Conservation (phyloP, 1,140 invertebrate species). For the Drosophila gunungcola region DNA sequence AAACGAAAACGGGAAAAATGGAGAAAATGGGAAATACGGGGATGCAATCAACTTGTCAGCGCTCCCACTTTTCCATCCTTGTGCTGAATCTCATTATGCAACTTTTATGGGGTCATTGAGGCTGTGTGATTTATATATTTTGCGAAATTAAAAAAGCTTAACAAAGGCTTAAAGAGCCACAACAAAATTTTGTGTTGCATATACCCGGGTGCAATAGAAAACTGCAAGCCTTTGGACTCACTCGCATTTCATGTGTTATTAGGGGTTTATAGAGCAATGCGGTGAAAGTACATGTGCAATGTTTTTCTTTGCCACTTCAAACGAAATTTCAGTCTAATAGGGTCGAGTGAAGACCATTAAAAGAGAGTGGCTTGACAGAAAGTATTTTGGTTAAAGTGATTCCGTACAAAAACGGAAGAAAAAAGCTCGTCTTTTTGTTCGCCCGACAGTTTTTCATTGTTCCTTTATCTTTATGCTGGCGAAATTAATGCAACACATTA, state of each 20-base stretch:
- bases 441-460: constrained; percentile 52
- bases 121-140: constrained; percentile 67
- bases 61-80: constrained; percentile 20
- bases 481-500: constrained; percentile 77
- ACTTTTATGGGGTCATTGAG: constrained; percentile 71
- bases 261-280: constrained; percentile 28
- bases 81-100: constrained; percentile 62
- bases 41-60: constrained; percentile 74
- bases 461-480: constrained; percentile 71
- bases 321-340: constrained; percentile 43
- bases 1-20: not conserved
- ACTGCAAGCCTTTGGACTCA: not conserved
- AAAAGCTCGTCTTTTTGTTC: constrained; percentile 20
- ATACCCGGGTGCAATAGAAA: constrained; percentile 18
- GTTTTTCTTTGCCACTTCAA: constrained; percentile 24
- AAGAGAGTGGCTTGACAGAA: constrained; percentile 31
- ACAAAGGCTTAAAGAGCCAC: constrained; percentile 25
- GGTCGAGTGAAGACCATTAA: constrained; percentile 49
- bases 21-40: not conserved
- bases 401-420: constrained; percentile 16
- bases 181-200: constrained; percentile 17
- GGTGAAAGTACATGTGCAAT: constrained; percentile 9
- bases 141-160: constrained; percentile 60
- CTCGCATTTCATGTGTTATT: constrained; percentile 9
- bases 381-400: constrained; percentile 63